Base-by-base conservation (phyloP, 1,140 invertebrate species). In the Zaprionus camerounensis region DNA sequence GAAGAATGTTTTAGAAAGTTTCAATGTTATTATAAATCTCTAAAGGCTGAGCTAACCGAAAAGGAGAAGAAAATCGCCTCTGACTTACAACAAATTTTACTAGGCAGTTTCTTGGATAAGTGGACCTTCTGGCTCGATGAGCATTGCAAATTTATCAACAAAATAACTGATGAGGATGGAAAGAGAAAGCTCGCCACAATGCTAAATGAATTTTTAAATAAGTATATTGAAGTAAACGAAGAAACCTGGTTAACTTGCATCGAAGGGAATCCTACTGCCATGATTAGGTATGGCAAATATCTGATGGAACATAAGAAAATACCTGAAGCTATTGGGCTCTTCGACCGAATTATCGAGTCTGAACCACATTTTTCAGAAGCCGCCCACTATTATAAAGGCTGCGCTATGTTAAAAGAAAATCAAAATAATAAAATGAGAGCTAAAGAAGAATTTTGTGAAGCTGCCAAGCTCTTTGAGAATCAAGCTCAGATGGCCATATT, bases 91-190 rank as follows among this genome's bases (percentile, higher is more conserved):
- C n/a, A 53, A 3, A 57, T 67, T 20, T 13, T 67, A 12, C 5
- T 67, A 11, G 22, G 46, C 9, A 38, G 51, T 5, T 26, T 34
- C 38, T 12, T 67, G 4, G 65, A 67, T 6, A 44, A n/a, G 15
- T 67, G 65, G 65, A 36, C 65, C 24, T 67, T 67, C 20, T 67
- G 65, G 65, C 44, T 67, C 17, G 65, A 67, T 57, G n/a, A 5
- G 7, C 28, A 67, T 26, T 7, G 53, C 17, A 28, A 31, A 4
- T 4, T 17, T 12, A 67, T 67, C 28, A 13, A 44, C 22, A 28
- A 44, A 11, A 20, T 41, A 3, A 15, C 15, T 7, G 7, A 26
- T 38, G 26, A 41, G n/a, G 36, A 12, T n/a, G 26, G 20, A 17
- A 41, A 67, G n/a, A 1, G 9, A 26, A 20, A 56, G 13, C 53